Conservation (phyloP, 2,888 invertebrate species). For the Timandra comae region DNA sequence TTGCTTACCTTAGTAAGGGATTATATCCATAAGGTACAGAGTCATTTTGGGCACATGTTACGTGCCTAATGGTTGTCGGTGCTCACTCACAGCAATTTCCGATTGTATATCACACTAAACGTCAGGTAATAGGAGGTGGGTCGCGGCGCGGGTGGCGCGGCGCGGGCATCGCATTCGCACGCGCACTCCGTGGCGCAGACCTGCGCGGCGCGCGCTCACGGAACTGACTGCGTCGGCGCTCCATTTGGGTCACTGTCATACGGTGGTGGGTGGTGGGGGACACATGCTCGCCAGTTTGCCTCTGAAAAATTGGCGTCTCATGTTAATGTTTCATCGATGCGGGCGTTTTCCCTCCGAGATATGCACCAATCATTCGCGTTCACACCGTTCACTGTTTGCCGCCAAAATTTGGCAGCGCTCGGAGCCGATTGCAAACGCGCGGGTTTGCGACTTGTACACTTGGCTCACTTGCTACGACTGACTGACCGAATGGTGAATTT, state of each 20-base stretch:
- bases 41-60: conserved; percentile 20
- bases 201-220: conserved; percentile 58
- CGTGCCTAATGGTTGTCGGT: conserved; percentile 37
- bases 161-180: conserved; percentile 23
- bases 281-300: conserved; percentile 56
- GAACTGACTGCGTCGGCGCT: conserved; percentile 72
- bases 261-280: conserved; percentile 69
- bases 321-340: conserved; percentile 65
- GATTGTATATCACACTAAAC: conserved; percentile 60
- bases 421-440: conserved; percentile 17
- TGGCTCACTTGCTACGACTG: conserved; percentile 29
- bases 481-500: conserved; percentile 28
- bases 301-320: conserved; percentile 71
- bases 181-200: conserved; percentile 41
- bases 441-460: conserved; percentile 22
- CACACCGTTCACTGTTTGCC: conserved; percentile 34
- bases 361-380: conserved; percentile 52
- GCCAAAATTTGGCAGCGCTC: conserved; percentile 18
- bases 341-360: conserved; percentile 59
- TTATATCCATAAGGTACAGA: conserved; percentile 38
- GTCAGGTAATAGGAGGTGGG: conserved; percentile 39
- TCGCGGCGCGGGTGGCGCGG: conserved; percentile 24
- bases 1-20: conserved; percentile 50
- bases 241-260: conserved; percentile 76
- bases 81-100: conserved; percentile 64